These are phyloP conservation scores for Macrotus californicus DNA, from an alignment of 2,113 vertebrate species.

Conservation along the genomic window DNA sequence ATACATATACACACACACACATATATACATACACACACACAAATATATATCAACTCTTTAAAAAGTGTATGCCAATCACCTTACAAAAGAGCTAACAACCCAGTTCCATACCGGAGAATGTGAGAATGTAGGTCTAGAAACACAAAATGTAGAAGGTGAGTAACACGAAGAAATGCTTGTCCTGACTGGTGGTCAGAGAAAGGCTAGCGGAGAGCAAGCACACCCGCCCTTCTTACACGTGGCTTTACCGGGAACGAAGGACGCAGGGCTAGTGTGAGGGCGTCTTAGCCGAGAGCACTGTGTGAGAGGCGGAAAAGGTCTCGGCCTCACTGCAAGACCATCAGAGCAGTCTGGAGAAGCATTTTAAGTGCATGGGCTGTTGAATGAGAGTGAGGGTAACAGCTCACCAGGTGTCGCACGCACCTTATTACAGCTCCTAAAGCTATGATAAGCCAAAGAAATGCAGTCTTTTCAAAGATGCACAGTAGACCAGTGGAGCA, in stretches of 20 bases:
- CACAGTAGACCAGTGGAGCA: neutral
- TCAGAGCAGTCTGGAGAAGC: neutral
- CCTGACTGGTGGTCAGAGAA: neutral
- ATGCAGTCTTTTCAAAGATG: neutral
- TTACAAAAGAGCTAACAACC: neutral
- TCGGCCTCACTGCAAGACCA: neutral
- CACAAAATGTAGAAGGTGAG: neutral
- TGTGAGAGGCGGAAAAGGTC: neutral
- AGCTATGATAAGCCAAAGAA: neutral
- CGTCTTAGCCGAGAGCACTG: neutral
- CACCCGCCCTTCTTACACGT: no score
- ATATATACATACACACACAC: no score
- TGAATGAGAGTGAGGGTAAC: neutral
- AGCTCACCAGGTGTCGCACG: accelerated
- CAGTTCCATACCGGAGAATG: neutral
- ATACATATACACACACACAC: no score
- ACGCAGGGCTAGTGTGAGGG: no score
- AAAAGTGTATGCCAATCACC: neutral
- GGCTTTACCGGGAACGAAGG: neutral
- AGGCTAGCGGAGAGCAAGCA: neutral
- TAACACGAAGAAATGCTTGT: neutral
- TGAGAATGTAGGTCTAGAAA: neutral
- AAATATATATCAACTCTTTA: neutral
- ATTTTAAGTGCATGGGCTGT: neutral
- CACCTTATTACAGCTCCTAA: neutral